Base-by-base conservation (phyloP, 1,140 invertebrate genomes). In the Odontomachus brunneus region DNA sequence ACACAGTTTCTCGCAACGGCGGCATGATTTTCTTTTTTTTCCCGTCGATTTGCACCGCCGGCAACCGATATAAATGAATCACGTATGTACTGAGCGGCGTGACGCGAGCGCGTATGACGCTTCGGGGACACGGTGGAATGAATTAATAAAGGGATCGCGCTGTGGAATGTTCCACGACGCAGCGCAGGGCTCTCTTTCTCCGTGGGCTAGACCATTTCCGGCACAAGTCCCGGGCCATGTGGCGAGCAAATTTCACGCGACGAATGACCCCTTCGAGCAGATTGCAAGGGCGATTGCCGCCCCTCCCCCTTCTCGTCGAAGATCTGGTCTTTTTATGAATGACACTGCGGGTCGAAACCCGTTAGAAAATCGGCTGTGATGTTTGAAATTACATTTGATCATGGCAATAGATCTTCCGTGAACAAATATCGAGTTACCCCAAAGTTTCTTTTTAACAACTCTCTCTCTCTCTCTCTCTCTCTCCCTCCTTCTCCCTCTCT, bases 131-230 rank as follows among this genome's bases (percentile, higher is more conserved):
- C 14, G 22, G 26, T 24, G 0, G 24, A 11, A 51, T 80, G 65
- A 69, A 80, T 80, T 55, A 80, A 80, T 71, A 71, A 80, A 14
- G 24, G 51, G 3, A 44, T 71, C 48, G 22, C 38, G 75, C 67
- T 17, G 44, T n/a, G 9, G 9, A 44, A 44, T 11, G 49, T 65
- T 17, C n/a, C n/a, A 38, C 22, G 22, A n/a, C 53, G 71, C n/a
- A 15, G 9, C 12, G n/a, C 44, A 9, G 5, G 62, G 2, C 12
- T 76, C 29, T 55, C 17, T 55, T 57, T 67, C 14, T 65, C 63
- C 33, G 19, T 24, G 63, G 38, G n/a, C 22, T 69, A 38, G 49
- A 44, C 24, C 51, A 33, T 80, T 80, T 80, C 75, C 75, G 75
- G 75, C 26, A 57, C 44, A 7, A 7, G 55, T 67, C n/a, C 15